phyloP scores from a whole-genome alignment of 2,888 invertebrate species.

The Andrena minutula region DNA sequence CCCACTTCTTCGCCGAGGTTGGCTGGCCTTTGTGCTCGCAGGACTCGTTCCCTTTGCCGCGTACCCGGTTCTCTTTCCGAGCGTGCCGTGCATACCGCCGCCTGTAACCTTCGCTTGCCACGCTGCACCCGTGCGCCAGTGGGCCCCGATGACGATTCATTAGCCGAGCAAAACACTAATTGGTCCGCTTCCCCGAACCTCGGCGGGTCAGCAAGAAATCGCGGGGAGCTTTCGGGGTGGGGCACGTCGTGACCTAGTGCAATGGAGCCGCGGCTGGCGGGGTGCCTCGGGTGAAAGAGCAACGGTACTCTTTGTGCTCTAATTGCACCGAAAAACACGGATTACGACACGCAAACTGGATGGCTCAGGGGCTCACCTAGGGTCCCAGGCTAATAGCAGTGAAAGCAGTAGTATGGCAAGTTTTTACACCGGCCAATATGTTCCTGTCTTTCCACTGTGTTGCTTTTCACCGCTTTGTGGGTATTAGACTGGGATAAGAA shows the following conservation, averaged over 20 bases:
- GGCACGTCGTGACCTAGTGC: conserved; percentile 67
- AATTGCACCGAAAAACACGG: conserved; percentile 31
- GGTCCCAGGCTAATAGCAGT: too few species aligned
- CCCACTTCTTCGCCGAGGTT: conserved; percentile 74
- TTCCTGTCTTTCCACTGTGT: too few species aligned
- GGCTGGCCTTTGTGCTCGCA: conserved; percentile 69
- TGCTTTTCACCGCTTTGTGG: too few species aligned
- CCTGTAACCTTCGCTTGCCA: conserved; percentile 59
- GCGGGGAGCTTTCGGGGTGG: conserved; percentile 58
- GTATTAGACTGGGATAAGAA: too few species aligned
- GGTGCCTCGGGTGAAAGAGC: conserved; percentile 5
- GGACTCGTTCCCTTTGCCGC: conserved; percentile 55
- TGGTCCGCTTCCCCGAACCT: conserved; percentile 77
- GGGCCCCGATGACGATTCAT: conserved; percentile 76
- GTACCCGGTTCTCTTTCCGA: conserved; percentile 57
- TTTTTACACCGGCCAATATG: too few species aligned
- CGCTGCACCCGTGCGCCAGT: conserved; percentile 58
- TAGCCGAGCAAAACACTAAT: conserved; percentile 79
- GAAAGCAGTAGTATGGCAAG: too few species aligned
- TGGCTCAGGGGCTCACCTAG: too few species aligned
- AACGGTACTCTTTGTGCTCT: conserved; percentile 38
- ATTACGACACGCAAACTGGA: background rate
- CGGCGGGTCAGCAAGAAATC: conserved; percentile 60
- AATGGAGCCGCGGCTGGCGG: conserved; percentile 19
- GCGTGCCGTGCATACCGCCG: conserved; percentile 61